Evolutionary conservation across 2,113 vertebrate genomes (phyloP).

Genomic region (Chascanopsetta lugubris): DNA sequence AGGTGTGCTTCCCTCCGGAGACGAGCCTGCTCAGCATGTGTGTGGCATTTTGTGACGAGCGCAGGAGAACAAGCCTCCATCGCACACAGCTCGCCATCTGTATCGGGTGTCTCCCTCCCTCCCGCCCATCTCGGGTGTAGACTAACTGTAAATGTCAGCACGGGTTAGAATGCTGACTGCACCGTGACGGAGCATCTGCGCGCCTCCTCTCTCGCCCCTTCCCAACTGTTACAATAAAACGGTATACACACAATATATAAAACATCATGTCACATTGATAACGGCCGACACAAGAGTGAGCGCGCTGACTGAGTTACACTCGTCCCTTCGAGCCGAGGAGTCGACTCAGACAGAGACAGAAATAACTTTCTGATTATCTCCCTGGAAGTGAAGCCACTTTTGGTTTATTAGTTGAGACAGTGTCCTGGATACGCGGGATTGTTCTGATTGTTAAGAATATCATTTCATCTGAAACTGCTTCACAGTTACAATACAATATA

Average conservation of each 20-base stretch:
- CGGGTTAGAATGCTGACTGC: slow-evolving; percentile 74
- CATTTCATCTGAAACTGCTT: background rate
- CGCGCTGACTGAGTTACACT: too few relatives aligned
- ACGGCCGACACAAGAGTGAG: too few relatives aligned
- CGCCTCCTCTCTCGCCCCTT: slow-evolving; percentile 31
- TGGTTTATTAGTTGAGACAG: background rate
- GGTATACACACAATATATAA: too few relatives aligned
- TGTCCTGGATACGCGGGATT: background rate
- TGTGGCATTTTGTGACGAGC: slow-evolving; percentile 73
- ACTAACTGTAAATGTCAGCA: slow-evolving; percentile 72
- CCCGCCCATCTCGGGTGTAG: slow-evolving; percentile 59
- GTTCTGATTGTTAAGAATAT: too few relatives aligned
- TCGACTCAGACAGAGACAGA: background rate
- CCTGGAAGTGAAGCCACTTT: background rate
- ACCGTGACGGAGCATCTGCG: slow-evolving; percentile 69
- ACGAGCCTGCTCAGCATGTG: slow-evolving; percentile 70
- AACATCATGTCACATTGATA: too few relatives aligned
- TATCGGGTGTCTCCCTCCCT: slow-evolving; percentile 50
- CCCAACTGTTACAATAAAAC: too few relatives aligned
- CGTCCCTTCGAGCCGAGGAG: slow-evolving; percentile 1
- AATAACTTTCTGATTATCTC: slow-evolving; percentile 5
- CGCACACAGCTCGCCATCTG: slow-evolving; percentile 65
- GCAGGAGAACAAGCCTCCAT: slow-evolving; percentile 44
- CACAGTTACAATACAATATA: too few relatives aligned
- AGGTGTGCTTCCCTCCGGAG: slow-evolving; percentile 62